Conservation (phyloP, 1,140 invertebrate genomes). For the Parapsyche elsis region DNA sequence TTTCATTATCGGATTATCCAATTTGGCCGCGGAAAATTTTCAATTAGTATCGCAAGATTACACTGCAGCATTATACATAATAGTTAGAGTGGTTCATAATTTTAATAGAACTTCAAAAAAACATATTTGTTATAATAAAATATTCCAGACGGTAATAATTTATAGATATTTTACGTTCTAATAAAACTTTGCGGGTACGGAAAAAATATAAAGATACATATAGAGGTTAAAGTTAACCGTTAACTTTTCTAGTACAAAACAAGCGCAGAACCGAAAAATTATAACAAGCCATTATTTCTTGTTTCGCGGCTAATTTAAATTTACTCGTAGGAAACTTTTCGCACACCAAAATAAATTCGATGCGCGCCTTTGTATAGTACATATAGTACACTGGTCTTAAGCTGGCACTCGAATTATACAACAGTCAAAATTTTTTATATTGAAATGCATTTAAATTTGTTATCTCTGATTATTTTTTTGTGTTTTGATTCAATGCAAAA, state of each 20-base stretch:
- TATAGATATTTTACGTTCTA: no score
- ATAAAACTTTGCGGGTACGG: background rate
- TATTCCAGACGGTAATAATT: no score
- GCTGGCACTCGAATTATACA: no score
- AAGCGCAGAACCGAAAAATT: background rate
- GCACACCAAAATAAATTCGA: background rate
- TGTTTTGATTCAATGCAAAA: background rate
- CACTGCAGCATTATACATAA: no score
- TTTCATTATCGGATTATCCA: constrained; percentile 27
- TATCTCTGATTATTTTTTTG: background rate
- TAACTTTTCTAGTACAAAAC: background rate
- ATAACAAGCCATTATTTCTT: constrained; percentile 1
- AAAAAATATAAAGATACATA: background rate
- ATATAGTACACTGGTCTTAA: no score
- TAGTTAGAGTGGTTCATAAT: no score
- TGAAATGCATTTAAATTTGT: no score
- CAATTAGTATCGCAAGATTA: no score
- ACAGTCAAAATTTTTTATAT: no score
- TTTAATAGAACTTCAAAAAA: no score
- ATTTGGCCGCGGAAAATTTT: background rate
- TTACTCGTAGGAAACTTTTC: background rate
- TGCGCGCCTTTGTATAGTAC: background rate
- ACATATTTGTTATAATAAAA: no score
- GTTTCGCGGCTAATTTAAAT: background rate
- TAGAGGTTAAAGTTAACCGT: background rate